These are phyloP conservation scores for Psettodes erumei DNA, from an alignment of 2,113 vertebrate genomes.

Conservation along the genomic window DNA sequence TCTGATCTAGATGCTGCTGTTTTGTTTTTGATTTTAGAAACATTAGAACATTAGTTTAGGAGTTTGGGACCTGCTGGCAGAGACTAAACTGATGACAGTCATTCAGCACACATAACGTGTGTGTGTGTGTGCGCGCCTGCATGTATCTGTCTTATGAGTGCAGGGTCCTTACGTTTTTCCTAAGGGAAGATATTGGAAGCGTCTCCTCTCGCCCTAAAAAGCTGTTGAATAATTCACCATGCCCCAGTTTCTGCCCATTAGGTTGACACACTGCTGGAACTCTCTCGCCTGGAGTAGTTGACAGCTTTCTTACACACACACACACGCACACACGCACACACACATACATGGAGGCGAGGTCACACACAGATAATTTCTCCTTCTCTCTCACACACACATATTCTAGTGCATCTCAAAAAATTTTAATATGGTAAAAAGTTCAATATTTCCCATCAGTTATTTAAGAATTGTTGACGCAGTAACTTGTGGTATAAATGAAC, in stretches of 20 bases:
- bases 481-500: too few species aligned
- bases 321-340: neutral
- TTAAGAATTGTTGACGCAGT: too few species aligned
- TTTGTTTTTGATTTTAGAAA: constrained; percentile 49
- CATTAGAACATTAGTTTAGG: constrained; percentile 48
- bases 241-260: constrained; percentile 82
- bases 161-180: constrained; percentile 62
- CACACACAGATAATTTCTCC: constrained; percentile 23
- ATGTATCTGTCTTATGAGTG: constrained; percentile 54
- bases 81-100: constrained; percentile 43
- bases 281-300: constrained; percentile 74
- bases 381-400: neutral
- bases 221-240: constrained; percentile 80
- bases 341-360: constrained; percentile 14
- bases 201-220: constrained; percentile 77
- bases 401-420: too few species aligned
- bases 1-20: constrained; percentile 2
- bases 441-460: too few species aligned
- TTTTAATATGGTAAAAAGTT: too few species aligned
- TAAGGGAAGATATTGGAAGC: constrained; percentile 74
- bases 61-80: constrained; percentile 45
- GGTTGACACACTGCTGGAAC: constrained; percentile 77
- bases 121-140: constrained; percentile 18
- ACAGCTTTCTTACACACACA: constrained; percentile 72
- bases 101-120: constrained; percentile 27